phyloP scores from a whole-genome alignment of 2,888 invertebrate species.

The Endomychus coccineus region DNA sequence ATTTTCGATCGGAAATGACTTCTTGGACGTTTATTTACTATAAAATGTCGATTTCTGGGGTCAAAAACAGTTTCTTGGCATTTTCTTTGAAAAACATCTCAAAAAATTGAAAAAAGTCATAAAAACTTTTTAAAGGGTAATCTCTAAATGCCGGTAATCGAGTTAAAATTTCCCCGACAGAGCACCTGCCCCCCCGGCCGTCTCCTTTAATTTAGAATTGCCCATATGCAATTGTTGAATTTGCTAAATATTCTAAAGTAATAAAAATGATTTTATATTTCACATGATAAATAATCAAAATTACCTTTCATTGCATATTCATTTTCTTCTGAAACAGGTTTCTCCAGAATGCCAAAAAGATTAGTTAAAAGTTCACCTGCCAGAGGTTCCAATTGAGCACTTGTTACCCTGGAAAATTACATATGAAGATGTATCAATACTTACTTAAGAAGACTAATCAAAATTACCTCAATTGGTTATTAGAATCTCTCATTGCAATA shows the following conservation, averaged over 20 bases:
- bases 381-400: conserved; percentile 57
- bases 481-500: conserved; percentile 61
- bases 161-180: too few relatives aligned
- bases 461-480: too few relatives aligned
- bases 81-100: too few relatives aligned
- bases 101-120: too few relatives aligned
- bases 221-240: background rate
- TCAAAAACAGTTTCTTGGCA: too few relatives aligned
- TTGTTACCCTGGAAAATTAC: conserved; percentile 47
- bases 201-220: too few relatives aligned
- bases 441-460: background rate
- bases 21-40: too few relatives aligned
- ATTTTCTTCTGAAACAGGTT: conserved; percentile 78
- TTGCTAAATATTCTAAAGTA: conserved; percentile 3
- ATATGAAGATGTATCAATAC: background rate
- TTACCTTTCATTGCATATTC: conserved; percentile 95
- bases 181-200: too few relatives aligned
- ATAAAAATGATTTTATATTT: background rate
- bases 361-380: conserved; percentile 63
- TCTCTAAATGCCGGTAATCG: too few relatives aligned
- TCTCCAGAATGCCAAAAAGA: conserved; percentile 67
- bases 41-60: too few relatives aligned
- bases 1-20: too few relatives aligned
- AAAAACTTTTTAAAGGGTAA: too few relatives aligned
- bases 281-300: conserved; percentile 8